Evolutionary conservation across 2,113 vertebrate genomes (phyloP), one percentile per base, ranked within the genome.

Genomic region (Erythrocercus mccallii): DNA sequence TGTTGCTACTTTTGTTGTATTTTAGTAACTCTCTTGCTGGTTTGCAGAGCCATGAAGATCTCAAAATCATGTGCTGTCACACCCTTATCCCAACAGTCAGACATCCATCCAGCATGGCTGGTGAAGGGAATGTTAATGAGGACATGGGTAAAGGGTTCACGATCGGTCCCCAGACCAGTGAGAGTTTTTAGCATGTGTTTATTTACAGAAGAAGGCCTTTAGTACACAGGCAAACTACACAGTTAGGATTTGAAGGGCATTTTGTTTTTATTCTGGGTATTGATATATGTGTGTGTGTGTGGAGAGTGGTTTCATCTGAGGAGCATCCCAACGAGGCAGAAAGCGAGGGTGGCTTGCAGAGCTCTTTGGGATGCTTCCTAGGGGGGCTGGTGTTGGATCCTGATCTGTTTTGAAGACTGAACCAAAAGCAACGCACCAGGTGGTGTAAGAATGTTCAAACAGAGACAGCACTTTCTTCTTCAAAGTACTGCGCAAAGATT

Each of bases 401-500:
- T 72, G 48, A 25, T 91, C 54, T 31, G 54, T 92, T 88, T 91
- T 79, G 62, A 92, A 95, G 83, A 56, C 57, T 74, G 73, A 83
- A 92, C 40, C 1, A 20, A 86, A 97, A 91, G 82, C 84, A 74
- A 8, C 1, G 0, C 86, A 65, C 22, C 65, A 73, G 81, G 86
- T 94, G 71, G 47, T 79, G 38, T 73, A 68, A 79, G 58, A 86
- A 84, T 77, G 70, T 84, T 96, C 82, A 81, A 95, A 91, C 82
- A 91, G 71, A 64, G 20, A 21, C 31, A 89, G 71, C 69, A 48
- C 68, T 86, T 70, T 88, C 61, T n/a, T 94, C 73, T 90, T 95
- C 60, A 79, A 94, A 95, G 69, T 73, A 28, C 74, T 73, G 50
- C 37, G 78, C 72, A 91, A 92, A 92, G 86, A 96, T 88, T 84